Conservation (phyloP, 2,797 vertebrate species). For the Hephaestus fuliginosus region DNA sequence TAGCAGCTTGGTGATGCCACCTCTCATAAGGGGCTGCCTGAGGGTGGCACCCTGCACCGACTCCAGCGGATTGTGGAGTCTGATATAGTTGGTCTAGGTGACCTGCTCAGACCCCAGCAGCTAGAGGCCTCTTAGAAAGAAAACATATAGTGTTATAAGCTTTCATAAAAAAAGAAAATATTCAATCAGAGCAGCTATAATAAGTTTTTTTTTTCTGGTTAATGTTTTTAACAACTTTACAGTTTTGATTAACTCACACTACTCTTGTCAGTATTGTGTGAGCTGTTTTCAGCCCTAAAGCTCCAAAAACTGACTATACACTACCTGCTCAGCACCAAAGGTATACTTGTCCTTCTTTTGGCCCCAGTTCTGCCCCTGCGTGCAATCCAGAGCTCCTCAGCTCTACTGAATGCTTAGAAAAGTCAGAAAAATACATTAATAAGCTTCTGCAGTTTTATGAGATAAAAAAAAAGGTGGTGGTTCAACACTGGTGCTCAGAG, state of each 20-base stretch:
- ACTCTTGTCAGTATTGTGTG: neutral
- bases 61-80: slow-evolving; percentile 36
- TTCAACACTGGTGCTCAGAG: neutral
- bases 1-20: slow-evolving; percentile 68
- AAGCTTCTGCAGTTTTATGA: neutral
- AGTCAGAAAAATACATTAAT: neutral
- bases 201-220: neutral
- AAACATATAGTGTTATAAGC: neutral
- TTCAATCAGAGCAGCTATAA: neutral
- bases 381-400: neutral
- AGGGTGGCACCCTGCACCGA: slow-evolving; percentile 27
- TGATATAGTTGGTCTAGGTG: slow-evolving; percentile 20
- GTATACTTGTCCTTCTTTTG: neutral
- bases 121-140: neutral
- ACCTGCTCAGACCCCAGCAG: slow-evolving; percentile 6
- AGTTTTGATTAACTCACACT: neutral
- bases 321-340: neutral
- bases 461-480: neutral
- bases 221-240: neutral
- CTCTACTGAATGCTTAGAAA: neutral
- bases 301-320: neutral
- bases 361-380: neutral
- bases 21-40: slow-evolving; percentile 57
- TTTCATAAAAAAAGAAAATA: neutral
- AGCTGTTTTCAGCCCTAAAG: neutral